A percentile compares a stretch with the other conserved stretches of the same genome.
These are phyloP conservation scores for Sorex fumeus DNA, from an alignment of 2,113 vertebrate genomes.

Conservation along the genomic window DNA sequence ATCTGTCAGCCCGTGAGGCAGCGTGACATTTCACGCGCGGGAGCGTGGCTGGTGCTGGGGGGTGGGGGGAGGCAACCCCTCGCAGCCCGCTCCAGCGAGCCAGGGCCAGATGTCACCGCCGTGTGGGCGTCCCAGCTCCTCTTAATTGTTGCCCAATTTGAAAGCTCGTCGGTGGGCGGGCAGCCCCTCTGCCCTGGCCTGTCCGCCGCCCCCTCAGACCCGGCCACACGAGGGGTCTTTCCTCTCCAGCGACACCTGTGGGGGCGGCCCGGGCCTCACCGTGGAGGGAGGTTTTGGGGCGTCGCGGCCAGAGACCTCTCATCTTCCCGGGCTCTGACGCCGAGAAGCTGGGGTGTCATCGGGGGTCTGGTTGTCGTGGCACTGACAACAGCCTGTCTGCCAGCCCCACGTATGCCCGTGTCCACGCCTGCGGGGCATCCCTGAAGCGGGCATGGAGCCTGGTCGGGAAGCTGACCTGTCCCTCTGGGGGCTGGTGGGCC, in stretches of 20 bases:
- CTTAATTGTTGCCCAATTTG: slow-evolving; percentile 67
- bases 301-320: too few relatives aligned
- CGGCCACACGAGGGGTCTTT: too few relatives aligned
- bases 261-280: background rate
- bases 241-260: background rate
- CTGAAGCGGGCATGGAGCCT: too few relatives aligned
- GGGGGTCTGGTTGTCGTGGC: too few relatives aligned
- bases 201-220: background rate
- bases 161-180: background rate
- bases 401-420: too few relatives aligned
- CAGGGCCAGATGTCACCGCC: slow-evolving; percentile 28
- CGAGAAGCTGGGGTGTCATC: too few relatives aligned
- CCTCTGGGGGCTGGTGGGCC: too few relatives aligned
- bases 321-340: too few relatives aligned
- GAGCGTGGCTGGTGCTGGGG: slow-evolving; percentile 37
- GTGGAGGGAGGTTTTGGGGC: background rate
- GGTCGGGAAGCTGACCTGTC: too few relatives aligned
- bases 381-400: too few relatives aligned
- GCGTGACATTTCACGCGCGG: slow-evolving; percentile 65
- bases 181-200: rapidly evolving
- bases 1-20: slow-evolving; percentile 71
- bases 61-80: slow-evolving; percentile 67
- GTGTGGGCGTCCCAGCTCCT: background rate
- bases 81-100: slow-evolving; percentile 56
- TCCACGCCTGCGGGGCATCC: too few relatives aligned